Evolutionary conservation across 2,113 vertebrate species (phyloP).

Genomic region (Diadophis punctatus): DNA sequence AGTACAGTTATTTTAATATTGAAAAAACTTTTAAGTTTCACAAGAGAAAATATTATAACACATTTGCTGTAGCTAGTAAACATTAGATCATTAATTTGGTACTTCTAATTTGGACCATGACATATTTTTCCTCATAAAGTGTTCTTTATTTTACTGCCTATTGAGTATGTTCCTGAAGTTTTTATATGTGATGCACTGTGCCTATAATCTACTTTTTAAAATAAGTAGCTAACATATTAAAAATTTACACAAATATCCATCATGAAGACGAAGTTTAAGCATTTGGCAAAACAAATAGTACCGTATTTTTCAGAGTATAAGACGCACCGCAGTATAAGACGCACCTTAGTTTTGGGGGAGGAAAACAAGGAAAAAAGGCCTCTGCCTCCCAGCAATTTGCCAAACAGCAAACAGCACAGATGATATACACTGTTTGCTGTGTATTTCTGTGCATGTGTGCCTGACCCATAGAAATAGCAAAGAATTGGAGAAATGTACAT

Average conservation of each 20-base stretch:
- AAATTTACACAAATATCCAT: conserved; percentile 36
- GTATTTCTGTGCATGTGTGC: too few relatives aligned
- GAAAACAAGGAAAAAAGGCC: too few relatives aligned
- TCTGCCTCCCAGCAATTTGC: too few relatives aligned
- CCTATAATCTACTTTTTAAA: conserved; percentile 19
- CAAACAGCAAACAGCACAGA: too few relatives aligned
- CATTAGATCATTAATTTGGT: background rate
- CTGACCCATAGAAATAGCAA: too few relatives aligned
- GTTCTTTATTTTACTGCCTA: background rate
- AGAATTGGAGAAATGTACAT: too few relatives aligned
- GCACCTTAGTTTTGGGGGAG: too few relatives aligned
- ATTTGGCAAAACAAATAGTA: conserved; percentile 38
- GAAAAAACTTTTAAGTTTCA: background rate
- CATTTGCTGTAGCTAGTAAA: background rate
- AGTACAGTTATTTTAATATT: background rate
- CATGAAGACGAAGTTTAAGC: conserved; percentile 37
- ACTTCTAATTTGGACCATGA: background rate
- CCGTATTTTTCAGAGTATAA: too few relatives aligned
- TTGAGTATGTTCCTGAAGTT: background rate
- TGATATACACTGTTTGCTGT: too few relatives aligned
- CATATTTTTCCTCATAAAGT: background rate
- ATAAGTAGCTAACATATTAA: conserved; percentile 33
- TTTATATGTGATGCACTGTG: background rate
- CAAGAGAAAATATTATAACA: background rate
- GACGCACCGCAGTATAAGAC: too few relatives aligned